Percentiles rank a stretch among this genome's conserved stretches.
Conservation (phyloP, 2,113 vertebrate genomes). For the Thymallus thymallus region DNA sequence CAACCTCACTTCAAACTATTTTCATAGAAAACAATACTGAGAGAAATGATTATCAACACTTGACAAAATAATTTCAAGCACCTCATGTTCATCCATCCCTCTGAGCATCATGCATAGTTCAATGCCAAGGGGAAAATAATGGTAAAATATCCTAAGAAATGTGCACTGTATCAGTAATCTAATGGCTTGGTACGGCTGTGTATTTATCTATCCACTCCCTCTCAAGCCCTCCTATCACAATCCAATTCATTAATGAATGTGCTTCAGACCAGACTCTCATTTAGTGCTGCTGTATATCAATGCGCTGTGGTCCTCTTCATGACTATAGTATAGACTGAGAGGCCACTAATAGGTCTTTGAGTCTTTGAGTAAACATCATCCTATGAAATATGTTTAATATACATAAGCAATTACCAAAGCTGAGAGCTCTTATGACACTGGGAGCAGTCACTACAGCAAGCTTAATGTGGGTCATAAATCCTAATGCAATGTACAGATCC, state of each 20-base stretch:
- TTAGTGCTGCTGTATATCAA: slow-evolving; percentile 26
- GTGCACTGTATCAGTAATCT: no score
- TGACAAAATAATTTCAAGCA: background rate
- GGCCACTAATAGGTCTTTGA: slow-evolving; percentile 7
- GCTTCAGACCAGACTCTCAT: slow-evolving; percentile 22
- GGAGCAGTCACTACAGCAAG: background rate
- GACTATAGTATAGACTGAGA: slow-evolving; percentile 7
- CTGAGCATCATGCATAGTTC: background rate
- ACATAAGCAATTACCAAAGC: slow-evolving; percentile 8
- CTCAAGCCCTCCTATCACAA: slow-evolving; percentile 15
- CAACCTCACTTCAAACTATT: no score
- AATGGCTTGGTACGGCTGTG: no score
- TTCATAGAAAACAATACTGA: no score
- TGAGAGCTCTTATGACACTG: background rate
- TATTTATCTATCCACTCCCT: no score
- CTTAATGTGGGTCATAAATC: background rate
- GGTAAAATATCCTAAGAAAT: background rate
- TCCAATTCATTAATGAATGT: slow-evolving; percentile 32
- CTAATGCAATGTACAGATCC: background rate
- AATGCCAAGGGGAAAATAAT: background rate
- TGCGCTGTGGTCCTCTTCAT: slow-evolving; percentile 5
- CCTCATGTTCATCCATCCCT: background rate
- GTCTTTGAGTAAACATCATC: slow-evolving; percentile 19
- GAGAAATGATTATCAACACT: background rate
- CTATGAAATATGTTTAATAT: slow-evolving; percentile 3